Base-by-base conservation (phyloP, 1,140 invertebrate genomes). In the Drosophila sp. region DNA sequence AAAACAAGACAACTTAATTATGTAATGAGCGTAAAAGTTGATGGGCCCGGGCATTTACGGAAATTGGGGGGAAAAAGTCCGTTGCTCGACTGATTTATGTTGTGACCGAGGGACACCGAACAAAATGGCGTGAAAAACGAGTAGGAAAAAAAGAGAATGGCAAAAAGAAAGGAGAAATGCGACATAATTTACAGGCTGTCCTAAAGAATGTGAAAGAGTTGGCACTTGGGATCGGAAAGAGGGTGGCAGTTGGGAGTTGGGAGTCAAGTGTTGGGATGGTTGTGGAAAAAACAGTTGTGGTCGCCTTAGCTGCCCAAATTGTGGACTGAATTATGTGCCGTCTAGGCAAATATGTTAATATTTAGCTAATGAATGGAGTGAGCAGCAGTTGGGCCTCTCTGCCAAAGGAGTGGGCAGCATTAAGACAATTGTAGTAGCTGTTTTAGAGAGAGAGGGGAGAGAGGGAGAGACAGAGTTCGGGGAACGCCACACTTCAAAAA, bases 271-370 rank as follows among this genome's bases (percentile, higher is more conserved):
- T 36, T 9, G 8, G 36, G 41, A 40, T 38, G 21, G 32, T 34
- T 38, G 46, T 38, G 46, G n/a, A 36, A 43, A 66, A 79, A 83
- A 61, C 56, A 65, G 51, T 71, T 71, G 59, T 51, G n/a, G 27
- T 11, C 9, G 41, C 66, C 18, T 69, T 16, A 78, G 78, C 72
- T 77, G 72, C 61, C 80, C 43, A 58, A 75, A 86, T 69, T 81
- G 81, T 50, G 66, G 78, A 54, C 50, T 67, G 74, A 86, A 67
- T 81, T 81, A 86, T 80, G 74, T 48, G 65, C 65, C 48, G 46
- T 69, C 56, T 53, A 41, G 66, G 64, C 63, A 86, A 86, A 87
- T 86, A 86, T 86, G 81, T 89, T 86, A 86, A 86, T 86, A 86
- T 86, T 82, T 86, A 41, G 78, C 67, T 80, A 81, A 86, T 86